Percentiles rank a stretch among this genome's conserved stretches.
Evolutionary conservation across 2,888 invertebrate species (phyloP).

Genomic region (Drosophila koepferae): DNA sequence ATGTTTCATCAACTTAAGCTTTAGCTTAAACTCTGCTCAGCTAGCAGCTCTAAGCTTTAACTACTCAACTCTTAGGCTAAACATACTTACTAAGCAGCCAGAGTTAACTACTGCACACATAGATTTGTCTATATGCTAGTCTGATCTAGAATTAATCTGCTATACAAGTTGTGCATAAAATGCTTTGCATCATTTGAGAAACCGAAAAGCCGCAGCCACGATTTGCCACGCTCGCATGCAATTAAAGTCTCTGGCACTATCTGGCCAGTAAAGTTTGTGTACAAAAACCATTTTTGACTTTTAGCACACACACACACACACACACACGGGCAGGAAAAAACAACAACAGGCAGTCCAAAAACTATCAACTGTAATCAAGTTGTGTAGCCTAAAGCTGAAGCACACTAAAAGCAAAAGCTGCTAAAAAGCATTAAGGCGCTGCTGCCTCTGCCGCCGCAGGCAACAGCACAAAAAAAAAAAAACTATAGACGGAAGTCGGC

Average conservation of each 20-base stretch:
- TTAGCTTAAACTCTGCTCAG: background rate
- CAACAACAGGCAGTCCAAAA: slow-evolving; percentile 50
- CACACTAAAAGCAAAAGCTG: slow-evolving; percentile 71
- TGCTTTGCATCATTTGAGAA: slow-evolving; percentile 3
- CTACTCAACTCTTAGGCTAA: background rate
- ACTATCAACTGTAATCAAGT: slow-evolving; percentile 81
- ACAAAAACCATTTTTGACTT: slow-evolving; percentile 62
- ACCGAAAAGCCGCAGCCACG: slow-evolving; percentile 35
- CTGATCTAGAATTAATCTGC: background rate
- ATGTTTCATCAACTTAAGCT: background rate
- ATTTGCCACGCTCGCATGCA: slow-evolving; percentile 53
- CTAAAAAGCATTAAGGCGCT: slow-evolving; percentile 74
- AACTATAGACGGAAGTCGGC: slow-evolving; percentile 77
- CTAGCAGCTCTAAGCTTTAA: background rate
- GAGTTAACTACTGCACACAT: too few species aligned
- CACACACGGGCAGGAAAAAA: slow-evolving; percentile 7
- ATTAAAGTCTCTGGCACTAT: slow-evolving; percentile 57
- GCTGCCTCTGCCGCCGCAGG: slow-evolving; percentile 21
- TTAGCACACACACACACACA: slow-evolving; percentile 23
- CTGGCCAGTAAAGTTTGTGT: slow-evolving; percentile 41
- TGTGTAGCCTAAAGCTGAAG: slow-evolving; percentile 66
- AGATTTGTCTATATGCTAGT: too few species aligned
- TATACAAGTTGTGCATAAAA: background rate
- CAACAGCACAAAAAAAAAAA: slow-evolving; percentile 28
- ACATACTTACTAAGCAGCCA: background rate